These are phyloP conservation scores for Troides aeacus DNA, from an alignment of 2,888 invertebrate species.

Conservation along the genomic window DNA sequence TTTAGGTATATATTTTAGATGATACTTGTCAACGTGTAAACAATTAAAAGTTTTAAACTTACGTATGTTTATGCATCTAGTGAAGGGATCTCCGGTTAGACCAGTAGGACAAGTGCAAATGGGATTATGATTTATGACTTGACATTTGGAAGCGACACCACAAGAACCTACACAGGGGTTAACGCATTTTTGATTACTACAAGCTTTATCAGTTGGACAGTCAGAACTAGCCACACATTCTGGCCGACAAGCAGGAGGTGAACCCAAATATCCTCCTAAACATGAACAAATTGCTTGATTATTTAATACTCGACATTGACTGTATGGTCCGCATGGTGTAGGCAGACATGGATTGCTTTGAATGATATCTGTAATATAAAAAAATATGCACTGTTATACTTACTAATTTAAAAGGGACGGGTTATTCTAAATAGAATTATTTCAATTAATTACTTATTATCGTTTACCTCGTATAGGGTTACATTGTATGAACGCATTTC, in stretches of 20 bases:
- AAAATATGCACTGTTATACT: not conserved
- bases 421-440: not conserved
- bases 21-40: constrained; percentile 2
- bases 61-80: constrained; percentile 79
- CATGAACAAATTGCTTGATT: constrained; percentile 85
- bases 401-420: not conserved
- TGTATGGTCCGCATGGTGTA: constrained; percentile 82
- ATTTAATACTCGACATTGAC: constrained; percentile 81
- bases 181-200: constrained; percentile 84
- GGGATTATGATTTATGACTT: constrained; percentile 88
- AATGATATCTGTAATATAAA: constrained; percentile 53
- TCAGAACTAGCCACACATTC: constrained; percentile 87
- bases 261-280: constrained; percentile 81
- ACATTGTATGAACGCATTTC: constrained; percentile 86
- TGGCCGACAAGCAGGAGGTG: constrained; percentile 85
- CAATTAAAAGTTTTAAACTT: constrained; percentile 46
- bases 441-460: not conserved
- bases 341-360: constrained; percentile 81
- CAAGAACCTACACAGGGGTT: constrained; percentile 90
- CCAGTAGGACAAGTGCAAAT: constrained; percentile 84
- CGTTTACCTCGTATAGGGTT: constrained; percentile 75
- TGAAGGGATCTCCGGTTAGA: constrained; percentile 85
- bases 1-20: constrained; percentile 9
- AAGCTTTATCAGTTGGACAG: constrained; percentile 85
- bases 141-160: constrained; percentile 85